Evolutionary conservation across 1,140 invertebrate genomes (phyloP).

Genomic region (Drosophila tani): DNA sequence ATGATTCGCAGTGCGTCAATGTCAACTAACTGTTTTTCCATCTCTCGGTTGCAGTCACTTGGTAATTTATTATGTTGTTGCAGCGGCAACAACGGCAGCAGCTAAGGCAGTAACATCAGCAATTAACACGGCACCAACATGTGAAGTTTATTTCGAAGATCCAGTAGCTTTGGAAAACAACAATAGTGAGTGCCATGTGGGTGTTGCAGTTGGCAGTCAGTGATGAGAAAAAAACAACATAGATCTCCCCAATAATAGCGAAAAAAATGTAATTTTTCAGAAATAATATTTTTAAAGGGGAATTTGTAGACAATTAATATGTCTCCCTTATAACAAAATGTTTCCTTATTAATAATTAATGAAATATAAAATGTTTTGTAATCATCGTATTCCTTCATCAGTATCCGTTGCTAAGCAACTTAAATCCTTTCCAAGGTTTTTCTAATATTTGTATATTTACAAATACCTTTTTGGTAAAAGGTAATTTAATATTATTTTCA

Average conservation of each 20-base stretch:
- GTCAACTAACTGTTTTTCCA: conserved; percentile 73
- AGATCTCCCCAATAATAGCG: no score
- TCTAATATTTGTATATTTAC: rapidly evolving
- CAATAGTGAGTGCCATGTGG: conserved; percentile 50
- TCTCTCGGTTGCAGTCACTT: conserved; percentile 34
- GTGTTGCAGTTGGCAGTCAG: conserved; percentile 31
- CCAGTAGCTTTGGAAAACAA: conserved; percentile 23
- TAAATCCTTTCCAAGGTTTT: no score
- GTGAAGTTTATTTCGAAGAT: conserved; percentile 12
- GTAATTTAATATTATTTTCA: no score
- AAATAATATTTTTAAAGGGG: no score
- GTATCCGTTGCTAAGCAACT: no score
- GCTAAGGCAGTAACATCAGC: conserved; percentile 36
- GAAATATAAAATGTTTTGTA: no score
- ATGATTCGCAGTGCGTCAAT: conserved; percentile 82
- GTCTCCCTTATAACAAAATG: no score
- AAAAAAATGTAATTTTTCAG: no score
- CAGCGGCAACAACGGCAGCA: conserved; percentile 45
- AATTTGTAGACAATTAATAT: no score
- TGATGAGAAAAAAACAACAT: not conserved
- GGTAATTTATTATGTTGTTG: conserved; percentile 69
- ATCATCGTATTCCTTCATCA: no score
- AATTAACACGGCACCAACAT: conserved; percentile 33
- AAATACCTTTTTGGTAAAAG: not conserved
- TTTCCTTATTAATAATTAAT: no score